A percentile compares a stretch with the other conserved stretches of the same genome.
Conservation (phyloP, 1,140 invertebrate genomes). For the Magallana gigas region DNA sequence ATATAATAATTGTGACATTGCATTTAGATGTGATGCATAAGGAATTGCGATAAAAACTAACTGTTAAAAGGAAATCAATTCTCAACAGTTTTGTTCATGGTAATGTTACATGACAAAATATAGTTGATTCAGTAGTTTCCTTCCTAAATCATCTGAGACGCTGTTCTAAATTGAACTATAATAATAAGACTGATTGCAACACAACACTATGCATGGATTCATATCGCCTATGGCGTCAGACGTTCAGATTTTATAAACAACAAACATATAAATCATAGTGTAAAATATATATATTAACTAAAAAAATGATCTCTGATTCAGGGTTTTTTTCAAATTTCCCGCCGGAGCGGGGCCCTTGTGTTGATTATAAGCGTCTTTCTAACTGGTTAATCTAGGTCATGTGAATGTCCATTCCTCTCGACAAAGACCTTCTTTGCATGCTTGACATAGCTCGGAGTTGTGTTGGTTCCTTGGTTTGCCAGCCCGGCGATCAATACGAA, state of each 20-base stretch:
- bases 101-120: too few relatives aligned
- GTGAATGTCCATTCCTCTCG: constrained; percentile 80
- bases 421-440: constrained; percentile 80
- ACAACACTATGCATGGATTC: constrained; percentile 29
- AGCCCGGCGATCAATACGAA: constrained; percentile 78
- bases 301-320: neutral
- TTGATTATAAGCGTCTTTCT: neutral
- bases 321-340: neutral
- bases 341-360: neutral
- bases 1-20: too few relatives aligned
- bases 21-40: too few relatives aligned
- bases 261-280: neutral
- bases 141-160: neutral
- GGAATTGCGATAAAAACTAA: too few relatives aligned
- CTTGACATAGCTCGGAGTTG: constrained; percentile 80
- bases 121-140: too few relatives aligned
- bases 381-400: constrained; percentile 54
- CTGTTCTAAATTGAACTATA: neutral
- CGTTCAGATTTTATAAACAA: neutral
- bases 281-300: neutral
- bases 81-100: too few relatives aligned
- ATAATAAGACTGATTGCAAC: constrained; percentile 16
- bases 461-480: constrained; percentile 81
- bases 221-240: constrained; percentile 23
- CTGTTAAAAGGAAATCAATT: too few relatives aligned